phyloP scores from a whole-genome alignment of 1,140 invertebrate genomes.

The Penaeus vannamei region DNA sequence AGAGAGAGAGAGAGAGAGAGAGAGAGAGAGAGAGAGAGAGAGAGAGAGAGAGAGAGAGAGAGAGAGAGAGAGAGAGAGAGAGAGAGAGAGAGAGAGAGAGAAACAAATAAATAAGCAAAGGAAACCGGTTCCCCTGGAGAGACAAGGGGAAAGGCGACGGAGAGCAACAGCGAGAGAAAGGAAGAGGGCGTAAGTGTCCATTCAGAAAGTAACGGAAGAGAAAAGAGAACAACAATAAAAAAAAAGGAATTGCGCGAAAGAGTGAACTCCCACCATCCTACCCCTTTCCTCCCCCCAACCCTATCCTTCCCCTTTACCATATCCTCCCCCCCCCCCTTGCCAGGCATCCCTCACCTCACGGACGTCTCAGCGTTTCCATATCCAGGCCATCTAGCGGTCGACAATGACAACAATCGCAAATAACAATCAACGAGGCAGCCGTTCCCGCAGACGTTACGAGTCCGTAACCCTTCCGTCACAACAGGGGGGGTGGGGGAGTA shows the following conservation, averaged over 20 bases:
- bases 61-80: conserved; percentile 16
- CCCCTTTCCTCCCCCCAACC: not conserved
- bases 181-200: no score
- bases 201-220: no score
- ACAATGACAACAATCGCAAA: no score
- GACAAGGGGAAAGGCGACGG: not conserved
- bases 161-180: not conserved
- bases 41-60: conserved; percentile 20
- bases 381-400: not conserved
- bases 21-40: not conserved
- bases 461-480: no score
- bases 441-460: no score
- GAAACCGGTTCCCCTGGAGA: not conserved
- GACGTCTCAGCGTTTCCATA: not conserved
- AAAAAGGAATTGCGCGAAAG: no score
- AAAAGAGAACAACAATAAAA: no score
- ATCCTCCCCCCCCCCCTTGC: not conserved
- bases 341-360: not conserved
- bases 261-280: not conserved
- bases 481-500: no score
- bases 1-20: not conserved
- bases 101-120: not conserved
- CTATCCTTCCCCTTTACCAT: not conserved
- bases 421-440: no score
- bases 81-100: not conserved